A percentile compares a stretch with the other conserved stretches of the same genome.
phyloP scores from a whole-genome alignment of 1,140 invertebrate species.

The Lerema accius region DNA sequence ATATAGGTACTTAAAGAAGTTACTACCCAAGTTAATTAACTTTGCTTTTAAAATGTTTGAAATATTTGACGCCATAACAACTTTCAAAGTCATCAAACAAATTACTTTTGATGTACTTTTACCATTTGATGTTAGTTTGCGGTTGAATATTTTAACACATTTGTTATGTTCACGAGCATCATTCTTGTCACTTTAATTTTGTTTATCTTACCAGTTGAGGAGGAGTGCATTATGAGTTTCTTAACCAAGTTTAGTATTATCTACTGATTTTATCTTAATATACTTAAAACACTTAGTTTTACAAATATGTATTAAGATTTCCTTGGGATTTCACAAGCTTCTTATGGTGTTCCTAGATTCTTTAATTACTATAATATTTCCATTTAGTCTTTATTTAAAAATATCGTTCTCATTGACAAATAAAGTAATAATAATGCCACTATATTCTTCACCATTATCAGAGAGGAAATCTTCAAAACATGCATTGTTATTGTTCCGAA shows the following conservation, averaged over 20 bases:
- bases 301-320: no score
- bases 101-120: slow-evolving; percentile 27
- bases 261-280: slow-evolving; percentile 9
- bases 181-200: slow-evolving; percentile 34
- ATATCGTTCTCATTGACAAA: no score
- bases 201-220: slow-evolving; percentile 33
- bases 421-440: no score
- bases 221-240: slow-evolving; percentile 32
- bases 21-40: no score
- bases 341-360: no score
- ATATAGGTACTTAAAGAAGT: no score
- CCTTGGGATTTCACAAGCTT: no score
- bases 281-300: background rate
- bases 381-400: no score
- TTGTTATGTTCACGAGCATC: slow-evolving; percentile 25
- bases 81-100: slow-evolving; percentile 29
- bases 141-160: slow-evolving; percentile 29
- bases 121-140: slow-evolving; percentile 24
- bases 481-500: no score
- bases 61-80: slow-evolving; percentile 12
- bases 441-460: no score
- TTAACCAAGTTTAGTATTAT: background rate
- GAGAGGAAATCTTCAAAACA: no score
- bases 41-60: slow-evolving; percentile 11
- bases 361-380: no score